These are phyloP conservation scores for Hydrochoerus hydrochaeris DNA, from an alignment of 2,113 vertebrate species.

Conservation along the genomic window DNA sequence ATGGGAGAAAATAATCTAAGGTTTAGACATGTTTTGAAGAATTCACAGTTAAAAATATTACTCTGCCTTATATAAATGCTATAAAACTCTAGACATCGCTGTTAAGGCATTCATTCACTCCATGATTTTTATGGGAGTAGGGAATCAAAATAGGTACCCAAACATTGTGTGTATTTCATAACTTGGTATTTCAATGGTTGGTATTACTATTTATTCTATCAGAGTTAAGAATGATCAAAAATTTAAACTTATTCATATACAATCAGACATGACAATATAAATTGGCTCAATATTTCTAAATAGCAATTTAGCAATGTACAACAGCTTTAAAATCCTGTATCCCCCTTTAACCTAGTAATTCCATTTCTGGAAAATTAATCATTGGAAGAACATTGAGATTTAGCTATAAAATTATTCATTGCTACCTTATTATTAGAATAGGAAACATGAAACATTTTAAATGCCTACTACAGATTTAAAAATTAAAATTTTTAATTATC, in stretches of 20 bases:
- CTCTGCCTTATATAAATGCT: constrained; percentile 10
- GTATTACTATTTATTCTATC: neutral
- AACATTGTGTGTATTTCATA: constrained; percentile 1
- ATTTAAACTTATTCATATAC: constrained; percentile 9
- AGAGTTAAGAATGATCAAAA: constrained; percentile 11
- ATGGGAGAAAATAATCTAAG: neutral
- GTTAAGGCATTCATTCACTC: neutral
- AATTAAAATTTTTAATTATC: no score
- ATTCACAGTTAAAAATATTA: constrained; percentile 5
- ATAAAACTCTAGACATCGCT: neutral
- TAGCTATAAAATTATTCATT: neutral
- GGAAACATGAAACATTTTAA: neutral
- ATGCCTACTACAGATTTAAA: neutral
- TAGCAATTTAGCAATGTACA: neutral
- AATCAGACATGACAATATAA: neutral
- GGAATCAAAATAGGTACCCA: neutral
- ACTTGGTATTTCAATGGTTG: constrained; percentile 35
- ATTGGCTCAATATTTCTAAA: constrained; percentile 19
- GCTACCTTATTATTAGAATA: neutral
- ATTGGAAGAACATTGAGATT: constrained; percentile 10
- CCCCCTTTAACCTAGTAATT: neutral
- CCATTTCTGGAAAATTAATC: constrained; percentile 23
- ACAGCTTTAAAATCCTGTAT: constrained; percentile 42
- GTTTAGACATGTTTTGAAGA: constrained; percentile 5
- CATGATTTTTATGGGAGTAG: constrained; percentile 19